Base-by-base conservation (phyloP, 2,113 vertebrate species). In the Ctenomys sociabilis region DNA sequence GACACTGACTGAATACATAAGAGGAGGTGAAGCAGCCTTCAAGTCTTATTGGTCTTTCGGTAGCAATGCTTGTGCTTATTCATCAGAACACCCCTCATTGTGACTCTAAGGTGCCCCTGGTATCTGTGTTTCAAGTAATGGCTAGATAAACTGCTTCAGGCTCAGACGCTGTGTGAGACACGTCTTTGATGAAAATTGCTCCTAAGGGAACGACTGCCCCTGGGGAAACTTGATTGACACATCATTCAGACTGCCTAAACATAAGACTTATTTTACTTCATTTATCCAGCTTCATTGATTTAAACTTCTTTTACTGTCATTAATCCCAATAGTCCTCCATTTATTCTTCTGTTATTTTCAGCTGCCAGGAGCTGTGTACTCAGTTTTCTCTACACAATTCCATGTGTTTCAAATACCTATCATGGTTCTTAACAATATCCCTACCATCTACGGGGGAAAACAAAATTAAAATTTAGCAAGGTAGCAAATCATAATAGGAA, bases 61-160 rank as follows among this genome's bases (percentile, higher is more conserved):
- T 17, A 11, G 3, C 17, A 21, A 26, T 7, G 6, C 8, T 37
- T 45, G 3, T 54, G 11, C 12, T n/a, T 63, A 49, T 35, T 86
- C 63, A 52, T 35, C 21, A 17, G 8, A 43, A 6, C 28, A 14
- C 35, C 45, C 24, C 4, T 16, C 6, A 35, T 0, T 59, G 49
- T 66, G 40, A 30, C 40, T 3, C 32, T 0, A 24, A 3, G 19
- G 12, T n/a, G 13, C 6, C 17, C 16, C 16, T 4, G 0, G 32
- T 28, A 8, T 4, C 57, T 59, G 0, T 54, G 17, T 32, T 64
- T 26, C 49, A 26, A 70, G 72, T 80, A 9, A 28, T 86, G 28
- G 24, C 32, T 63, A 10, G 63, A 19, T 11, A 81, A 63, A 35
- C 0, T 32, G 2, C 30, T 81, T 72, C 13, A 70, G 45, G 2